Conservation (phyloP, 2,113 vertebrate genomes). For the Tragelaphus strepsiceros region DNA sequence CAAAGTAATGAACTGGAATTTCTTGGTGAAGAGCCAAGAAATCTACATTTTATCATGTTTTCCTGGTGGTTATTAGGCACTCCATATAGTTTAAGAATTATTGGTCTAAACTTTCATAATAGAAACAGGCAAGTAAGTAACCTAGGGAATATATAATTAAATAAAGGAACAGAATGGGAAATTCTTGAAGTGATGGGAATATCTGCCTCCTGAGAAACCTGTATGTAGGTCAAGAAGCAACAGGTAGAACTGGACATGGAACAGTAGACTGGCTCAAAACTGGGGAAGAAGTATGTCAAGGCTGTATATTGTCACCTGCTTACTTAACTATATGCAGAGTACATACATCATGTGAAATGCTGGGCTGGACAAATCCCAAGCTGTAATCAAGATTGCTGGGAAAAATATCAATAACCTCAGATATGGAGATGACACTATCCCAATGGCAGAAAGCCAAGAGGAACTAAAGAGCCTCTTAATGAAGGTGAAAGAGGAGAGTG, state of each 20-base stretch:
- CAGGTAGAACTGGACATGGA: not conserved
- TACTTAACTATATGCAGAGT: not conserved
- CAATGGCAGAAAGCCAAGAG: not conserved
- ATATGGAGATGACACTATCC: not conserved
- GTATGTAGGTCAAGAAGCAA: not conserved
- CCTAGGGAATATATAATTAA: not conserved
- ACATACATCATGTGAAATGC: not conserved
- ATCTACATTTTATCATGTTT: not conserved
- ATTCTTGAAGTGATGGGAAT: not conserved
- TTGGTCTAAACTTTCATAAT: not conserved
- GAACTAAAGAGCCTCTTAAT: not conserved
- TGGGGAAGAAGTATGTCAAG: not conserved
- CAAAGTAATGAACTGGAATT: conserved; percentile 14
- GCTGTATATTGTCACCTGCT: not conserved
- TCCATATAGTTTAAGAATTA: conserved; percentile 15
- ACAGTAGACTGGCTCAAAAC: not conserved
- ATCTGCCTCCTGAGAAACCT: not conserved
- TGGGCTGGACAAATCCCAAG: not conserved
- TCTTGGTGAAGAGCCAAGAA: not conserved
- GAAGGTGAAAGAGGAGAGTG: not conserved
- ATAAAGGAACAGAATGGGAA: not conserved
- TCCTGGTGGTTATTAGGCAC: not conserved
- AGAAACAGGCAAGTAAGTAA: not conserved
- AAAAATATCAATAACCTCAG: not conserved
- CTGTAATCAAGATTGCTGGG: not conserved